Percentiles rank a stretch among this genome's conserved stretches.
phyloP scores from a whole-genome alignment of 1,140 invertebrate genomes.

The Drosophila tristis region DNA sequence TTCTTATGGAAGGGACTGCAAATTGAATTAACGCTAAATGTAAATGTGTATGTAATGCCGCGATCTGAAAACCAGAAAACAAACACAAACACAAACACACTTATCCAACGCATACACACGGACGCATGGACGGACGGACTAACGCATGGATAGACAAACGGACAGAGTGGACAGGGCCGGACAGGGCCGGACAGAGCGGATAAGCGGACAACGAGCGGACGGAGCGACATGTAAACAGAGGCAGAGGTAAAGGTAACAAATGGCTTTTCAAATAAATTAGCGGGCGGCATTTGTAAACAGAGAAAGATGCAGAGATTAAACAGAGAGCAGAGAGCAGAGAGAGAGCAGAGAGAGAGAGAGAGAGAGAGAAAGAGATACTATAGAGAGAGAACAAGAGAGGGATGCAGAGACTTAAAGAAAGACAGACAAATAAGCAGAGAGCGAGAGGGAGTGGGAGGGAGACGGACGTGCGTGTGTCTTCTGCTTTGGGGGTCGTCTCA shows the following conservation, averaged over 20 bases:
- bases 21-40: conserved; percentile 75
- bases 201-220: not conserved
- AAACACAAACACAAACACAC: conserved; percentile 17
- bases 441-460: conserved; percentile 7
- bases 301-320: conserved; percentile 23
- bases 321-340: not conserved
- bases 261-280: conserved; percentile 82
- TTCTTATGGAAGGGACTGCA: conserved; percentile 30
- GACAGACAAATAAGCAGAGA: conserved; percentile 8
- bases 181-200: conserved; percentile 7
- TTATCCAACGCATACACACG: conserved; percentile 19
- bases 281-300: conserved; percentile 71
- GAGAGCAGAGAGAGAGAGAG: conserved; percentile 1
- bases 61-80: conserved; percentile 22
- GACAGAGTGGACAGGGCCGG: not conserved
- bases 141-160: conserved; percentile 1
- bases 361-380: not conserved
- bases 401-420: not conserved
- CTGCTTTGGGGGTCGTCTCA: no score
- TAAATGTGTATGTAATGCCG: conserved; percentile 57
- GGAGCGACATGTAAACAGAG: conserved; percentile 59
- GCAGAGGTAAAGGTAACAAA: conserved; percentile 75
- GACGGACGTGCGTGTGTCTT: conserved; percentile 1
- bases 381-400: not conserved
- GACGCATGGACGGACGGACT: conserved; percentile 5